phyloP scores from a whole-genome alignment of 2,113 vertebrate species.

The Brachypteracias leptosomus region DNA sequence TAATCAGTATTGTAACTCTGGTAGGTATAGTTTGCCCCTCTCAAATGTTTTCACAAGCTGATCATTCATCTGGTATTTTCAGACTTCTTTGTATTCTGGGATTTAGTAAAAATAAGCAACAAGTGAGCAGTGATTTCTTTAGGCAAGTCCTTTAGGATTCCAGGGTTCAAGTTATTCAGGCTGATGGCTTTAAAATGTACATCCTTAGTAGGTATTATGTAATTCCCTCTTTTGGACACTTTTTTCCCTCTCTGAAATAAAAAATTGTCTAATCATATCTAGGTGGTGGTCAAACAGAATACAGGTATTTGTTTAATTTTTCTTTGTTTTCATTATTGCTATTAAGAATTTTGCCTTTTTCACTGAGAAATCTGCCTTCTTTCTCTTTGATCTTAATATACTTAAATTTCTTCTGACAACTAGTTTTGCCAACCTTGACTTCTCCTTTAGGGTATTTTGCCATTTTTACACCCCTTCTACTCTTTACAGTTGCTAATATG shows the following conservation, averaged over 20 bases:
- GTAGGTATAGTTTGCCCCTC: constrained; percentile 7
- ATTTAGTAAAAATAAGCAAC: constrained; percentile 33
- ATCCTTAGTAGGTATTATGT: neutral
- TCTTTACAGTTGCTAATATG: neutral
- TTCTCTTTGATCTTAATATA: neutral
- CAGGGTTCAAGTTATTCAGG: neutral
- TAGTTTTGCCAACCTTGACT: neutral
- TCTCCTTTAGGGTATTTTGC: neutral
- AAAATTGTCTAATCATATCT: neutral
- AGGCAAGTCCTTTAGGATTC: neutral
- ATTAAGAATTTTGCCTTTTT: neutral
- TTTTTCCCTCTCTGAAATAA: neutral
- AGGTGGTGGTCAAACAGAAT: neutral
- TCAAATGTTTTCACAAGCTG: constrained; percentile 3
- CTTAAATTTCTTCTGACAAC: neutral
- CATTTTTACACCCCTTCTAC: neutral
- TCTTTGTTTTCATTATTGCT: neutral
- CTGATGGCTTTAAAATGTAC: neutral
- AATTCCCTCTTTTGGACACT: neutral
- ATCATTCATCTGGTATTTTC: constrained; percentile 5
- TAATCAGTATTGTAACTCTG: neutral
- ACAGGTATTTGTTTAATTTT: neutral
- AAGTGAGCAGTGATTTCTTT: neutral
- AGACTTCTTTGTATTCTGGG: neutral
- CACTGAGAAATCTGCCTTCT: neutral